Base-by-base conservation (phyloP, 2,797 vertebrate species). In the Schizothorax lantsangensis region DNA sequence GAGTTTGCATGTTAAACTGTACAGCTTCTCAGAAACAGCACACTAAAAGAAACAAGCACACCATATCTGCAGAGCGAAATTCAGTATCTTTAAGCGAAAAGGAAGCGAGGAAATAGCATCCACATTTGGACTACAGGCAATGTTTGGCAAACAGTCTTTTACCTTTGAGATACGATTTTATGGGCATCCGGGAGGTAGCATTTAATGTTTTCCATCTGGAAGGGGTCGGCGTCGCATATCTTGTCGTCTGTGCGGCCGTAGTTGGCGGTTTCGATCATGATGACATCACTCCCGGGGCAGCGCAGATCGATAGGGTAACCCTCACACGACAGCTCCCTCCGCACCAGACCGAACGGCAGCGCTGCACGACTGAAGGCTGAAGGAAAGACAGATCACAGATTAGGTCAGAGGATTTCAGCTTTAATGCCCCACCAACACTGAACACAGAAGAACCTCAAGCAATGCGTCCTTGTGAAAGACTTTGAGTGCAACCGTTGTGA, bases 121-220 rank as follows among this genome's bases (percentile, higher is more conserved):
- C 85, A 88, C 88, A 84, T 89, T 89, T 87, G 71, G 86, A 86
- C 79, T 49, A 62, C 49, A 81, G 86, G 85, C 71, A 75, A 86
- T 77, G 84, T 88, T 66, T 52, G 78, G 88, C 88, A 88, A 52
- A 38, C 12, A 54, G 0, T 10, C 11, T 84, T 91, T 95, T 97
- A 99, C 98, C 98, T 99, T 94, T 99, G 98, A 92, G 98, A 99
- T 97, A 99, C 99, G 90, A 99, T 99, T 96, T 99, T 99, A 96
- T 98, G 99, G 94, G 98, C 98, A 8, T 99, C 98, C 74, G 98
- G 98, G 93, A 99, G 98, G 96, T 99, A 99, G 95, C 98, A 99
- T 92, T 99, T 97, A 88, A 97, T 97, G 90, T 99, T 99, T 94
- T 99, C 98, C 98, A 99, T 99, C 95, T 99, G 98, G 96, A 99